Evolutionary conservation across 1,140 invertebrate genomes (phyloP), one percentile per base, ranked within the genome.

Genomic region (Leptopilina clavipes): DNA sequence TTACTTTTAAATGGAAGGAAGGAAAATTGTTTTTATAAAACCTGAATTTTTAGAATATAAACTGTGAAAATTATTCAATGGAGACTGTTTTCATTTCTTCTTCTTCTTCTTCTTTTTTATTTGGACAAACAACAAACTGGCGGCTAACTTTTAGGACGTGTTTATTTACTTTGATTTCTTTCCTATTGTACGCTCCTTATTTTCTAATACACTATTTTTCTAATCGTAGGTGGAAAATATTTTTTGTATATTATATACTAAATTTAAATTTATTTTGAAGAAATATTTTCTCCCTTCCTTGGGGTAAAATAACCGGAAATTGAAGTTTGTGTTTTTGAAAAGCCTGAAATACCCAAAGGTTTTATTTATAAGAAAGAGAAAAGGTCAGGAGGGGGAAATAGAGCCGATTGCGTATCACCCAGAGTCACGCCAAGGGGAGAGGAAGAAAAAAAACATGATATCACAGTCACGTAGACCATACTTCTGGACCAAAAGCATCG

Each of bases 311-410:
- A 18, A 59, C 8, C 18, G 54, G 19, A 52, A 52, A 52, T 52
- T 52, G 48, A 52, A 52, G 48, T 17, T 52, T 52, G 54, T 59
- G 54, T 59, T 59, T 59, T 59, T 59, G 54, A 22, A 59, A 59
- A 12, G 18, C 18, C 54, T 59, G 18, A 59, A 59, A 59, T 59
- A 59, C 19, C 54, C 12, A 7, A 59, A 59, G 18, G 6, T 59
- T 59, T 59, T 19, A 18, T 59, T 59, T 22, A 22, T 22, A 22
- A 11, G 19, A 18, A 19, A 59, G 54, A 59, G 19, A 59, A 59
- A 19, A 18, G 18, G 10, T 11, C 10, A n/a, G 17, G 19, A 52
- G 48, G 54, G 10, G 9, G 37, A 40, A 40, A 40, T 6, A 40
- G 37, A 59, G 54, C 6, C 54, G 54, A 59, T 59, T 59, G 54